Conservation (phyloP, 2,888 invertebrate genomes). For the Elmis aenea region DNA sequence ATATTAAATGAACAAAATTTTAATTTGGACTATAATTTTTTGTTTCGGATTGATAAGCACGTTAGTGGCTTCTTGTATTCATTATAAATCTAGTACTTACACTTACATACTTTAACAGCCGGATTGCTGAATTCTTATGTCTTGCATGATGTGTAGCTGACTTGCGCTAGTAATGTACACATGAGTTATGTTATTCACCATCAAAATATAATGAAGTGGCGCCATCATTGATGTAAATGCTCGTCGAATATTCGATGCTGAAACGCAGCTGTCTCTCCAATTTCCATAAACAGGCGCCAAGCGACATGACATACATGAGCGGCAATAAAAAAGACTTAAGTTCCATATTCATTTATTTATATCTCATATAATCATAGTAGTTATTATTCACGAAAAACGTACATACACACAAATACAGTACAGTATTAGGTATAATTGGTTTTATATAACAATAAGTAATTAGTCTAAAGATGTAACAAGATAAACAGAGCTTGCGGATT, state of each 20-base stretch:
- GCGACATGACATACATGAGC: slow-evolving; percentile 14
- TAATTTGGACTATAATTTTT: too few species aligned
- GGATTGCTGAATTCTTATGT: too few species aligned
- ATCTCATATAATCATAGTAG: slow-evolving; percentile 27
- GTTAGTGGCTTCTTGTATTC: too few species aligned
- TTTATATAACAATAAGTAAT: slow-evolving; percentile 35
- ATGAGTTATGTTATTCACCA: slow-evolving; percentile 19
- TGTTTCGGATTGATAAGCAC: too few species aligned
- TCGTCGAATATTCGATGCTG: slow-evolving; percentile 26
- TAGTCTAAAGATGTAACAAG: slow-evolving; percentile 44
- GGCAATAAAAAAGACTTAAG: slow-evolving; percentile 18
- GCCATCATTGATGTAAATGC: slow-evolving; percentile 31
- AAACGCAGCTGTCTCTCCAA: slow-evolving; percentile 28
- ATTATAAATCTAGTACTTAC: too few species aligned
- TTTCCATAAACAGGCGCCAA: slow-evolving; percentile 29
- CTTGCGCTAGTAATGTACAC: too few species aligned
- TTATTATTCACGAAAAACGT: slow-evolving; percentile 43
- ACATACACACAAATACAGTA: slow-evolving; percentile 47
- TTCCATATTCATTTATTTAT: slow-evolving; percentile 31
- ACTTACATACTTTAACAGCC: too few species aligned
- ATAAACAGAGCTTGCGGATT: slow-evolving; percentile 37
- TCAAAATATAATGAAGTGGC: slow-evolving; percentile 29
- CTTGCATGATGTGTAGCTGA: too few species aligned
- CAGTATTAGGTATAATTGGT: slow-evolving; percentile 30
- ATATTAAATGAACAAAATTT: too few species aligned